Evolutionary conservation across 2,113 vertebrate genomes (phyloP), one percentile per base, ranked within the genome.

Genomic region (Lipotes vexillifer): DNA sequence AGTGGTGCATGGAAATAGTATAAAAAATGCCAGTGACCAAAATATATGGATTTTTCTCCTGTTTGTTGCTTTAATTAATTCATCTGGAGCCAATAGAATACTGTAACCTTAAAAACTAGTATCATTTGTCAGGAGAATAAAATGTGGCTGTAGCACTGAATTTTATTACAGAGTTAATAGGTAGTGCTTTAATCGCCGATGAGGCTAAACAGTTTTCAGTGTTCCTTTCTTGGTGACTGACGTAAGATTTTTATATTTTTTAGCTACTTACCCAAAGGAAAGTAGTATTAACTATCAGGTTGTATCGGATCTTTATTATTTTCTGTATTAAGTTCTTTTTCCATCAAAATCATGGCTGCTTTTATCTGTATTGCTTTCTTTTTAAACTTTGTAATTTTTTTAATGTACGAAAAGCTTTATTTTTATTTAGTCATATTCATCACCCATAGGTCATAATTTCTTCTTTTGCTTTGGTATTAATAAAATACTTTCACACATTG

Each of bases 381-480:
- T 94, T 93, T 88, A 74, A 13, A 61, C 52, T 66, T 59, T 83
- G 17, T 80, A 80, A 36, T 71, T 68, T 95, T 95, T 84, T 84
- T 81, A 80, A 61, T 88, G 14, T 84, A 59, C 1, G 3, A 59
- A 86, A 88, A 92, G 57, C 36, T 94, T 87, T 81, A 38, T 84
- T 97, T 96, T 97, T 96, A 82, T 90, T 74, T 90, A 86, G 75
- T 96, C 33, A 88, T 85, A 80, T 90, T 88, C 14, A 65, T 94
- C 36, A 68, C 20, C 14, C 18, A 38, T 83, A 21, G 15, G 4
- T 94, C 38, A 80, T 65, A 13, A 46, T 77, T 97, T 59, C 7
- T 89, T 80, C 55, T 94, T 96, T 91, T 82, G 89, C 44, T 66
- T 93, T 95, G 59, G 12, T 92, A 55, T 65, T 85, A 92, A 74